Evolutionary conservation across 2,113 vertebrate species (phyloP), one percentile per base, ranked within the genome.

Genomic region (Drymodes brunneopygia): DNA sequence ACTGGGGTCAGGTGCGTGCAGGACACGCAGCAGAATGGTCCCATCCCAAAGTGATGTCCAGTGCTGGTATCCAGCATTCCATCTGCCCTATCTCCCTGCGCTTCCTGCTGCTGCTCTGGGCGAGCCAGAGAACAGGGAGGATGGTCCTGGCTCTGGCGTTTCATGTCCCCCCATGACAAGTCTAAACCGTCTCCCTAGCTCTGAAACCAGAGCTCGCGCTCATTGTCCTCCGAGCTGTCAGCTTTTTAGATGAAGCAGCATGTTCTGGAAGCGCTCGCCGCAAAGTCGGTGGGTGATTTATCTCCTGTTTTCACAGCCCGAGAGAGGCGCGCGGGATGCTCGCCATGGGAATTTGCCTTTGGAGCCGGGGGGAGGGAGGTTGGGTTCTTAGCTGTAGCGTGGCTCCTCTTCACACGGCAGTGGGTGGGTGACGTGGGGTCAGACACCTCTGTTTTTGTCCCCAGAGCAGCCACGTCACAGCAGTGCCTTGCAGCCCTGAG

Each of bases 211-310:
- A 94, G 86, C 92, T 77, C 0, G 1, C 0, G 11, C 56, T 81
- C 73, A 86, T 94, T 93, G 90, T 94, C 78, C 87, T 92, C 70
- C 0, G 2, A 81, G 79, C 71, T 1, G 1, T 61, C 57, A 29
- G 92, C 84, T 84, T 86, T 96, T 92, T 29, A 79, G 91, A 92
- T 82, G 91, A 90, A 95, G 85, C 94, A 74, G 94, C 82, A 45
- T 56, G 77, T 96, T 92, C 88, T 96, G 94, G 92, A 96, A 94
- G 84, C 22, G 6, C 31, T 85, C 7, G 10, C 88, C 3, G 27
- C 88, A 70, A 5, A 93, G 69, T 81, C 70, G 14, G 66, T 29
- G 74, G 72, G 47, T 92, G 94, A 82, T 90, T 92, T 89, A 81
- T 96, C 81, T 66, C 84, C 54, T 22, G n/a, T 29, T 78, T 69